phyloP scores from a whole-genome alignment of 64 coral and sea anemone species.

The Trachythela sp. region DNA sequence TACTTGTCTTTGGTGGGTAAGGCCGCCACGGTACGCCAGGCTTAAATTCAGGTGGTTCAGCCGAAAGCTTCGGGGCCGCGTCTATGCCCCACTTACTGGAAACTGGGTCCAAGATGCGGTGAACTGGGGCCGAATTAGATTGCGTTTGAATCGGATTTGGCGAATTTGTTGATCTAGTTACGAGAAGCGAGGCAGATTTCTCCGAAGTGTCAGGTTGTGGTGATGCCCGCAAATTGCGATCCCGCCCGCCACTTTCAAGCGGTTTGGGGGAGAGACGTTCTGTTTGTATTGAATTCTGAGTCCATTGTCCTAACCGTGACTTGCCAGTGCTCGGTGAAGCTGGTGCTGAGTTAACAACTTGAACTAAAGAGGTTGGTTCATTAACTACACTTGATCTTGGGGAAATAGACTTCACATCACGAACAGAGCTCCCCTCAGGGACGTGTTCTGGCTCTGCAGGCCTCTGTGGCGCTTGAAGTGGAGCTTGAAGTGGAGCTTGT shows the following conservation, averaged over 20 bases:
- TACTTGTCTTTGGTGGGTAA: conserved; percentile 26
- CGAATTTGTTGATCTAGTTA: not conserved
- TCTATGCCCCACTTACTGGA: conserved; percentile 98
- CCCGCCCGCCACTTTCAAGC: not conserved
- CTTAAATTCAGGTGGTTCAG: conserved; percentile 97
- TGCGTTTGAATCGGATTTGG: not conserved
- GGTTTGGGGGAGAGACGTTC: not conserved
- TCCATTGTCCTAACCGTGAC: conserved; percentile 17
- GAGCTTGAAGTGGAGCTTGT: not conserved
- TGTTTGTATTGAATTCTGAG: not conserved
- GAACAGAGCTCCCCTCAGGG: too few relatives aligned
- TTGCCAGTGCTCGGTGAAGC: conserved; percentile 7
- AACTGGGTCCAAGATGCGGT: conserved; percentile 72
- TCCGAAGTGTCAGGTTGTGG: conserved; percentile 8
- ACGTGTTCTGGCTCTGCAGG: too few relatives aligned
- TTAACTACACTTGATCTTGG: not conserved
- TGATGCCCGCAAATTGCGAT: not conserved
- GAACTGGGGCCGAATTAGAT: conserved; percentile 41
- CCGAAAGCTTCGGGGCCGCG: conserved; percentile 84
- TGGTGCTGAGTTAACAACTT: not conserved
- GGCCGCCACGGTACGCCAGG: conserved; percentile 99
- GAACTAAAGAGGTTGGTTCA: not conserved
- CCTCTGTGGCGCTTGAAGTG: not conserved
- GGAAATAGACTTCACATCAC: not conserved
- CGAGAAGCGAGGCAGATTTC: not conserved